These are phyloP conservation scores for Drosophila orosa DNA, from an alignment of 1,140 invertebrate genomes.

Conservation along the genomic window DNA sequence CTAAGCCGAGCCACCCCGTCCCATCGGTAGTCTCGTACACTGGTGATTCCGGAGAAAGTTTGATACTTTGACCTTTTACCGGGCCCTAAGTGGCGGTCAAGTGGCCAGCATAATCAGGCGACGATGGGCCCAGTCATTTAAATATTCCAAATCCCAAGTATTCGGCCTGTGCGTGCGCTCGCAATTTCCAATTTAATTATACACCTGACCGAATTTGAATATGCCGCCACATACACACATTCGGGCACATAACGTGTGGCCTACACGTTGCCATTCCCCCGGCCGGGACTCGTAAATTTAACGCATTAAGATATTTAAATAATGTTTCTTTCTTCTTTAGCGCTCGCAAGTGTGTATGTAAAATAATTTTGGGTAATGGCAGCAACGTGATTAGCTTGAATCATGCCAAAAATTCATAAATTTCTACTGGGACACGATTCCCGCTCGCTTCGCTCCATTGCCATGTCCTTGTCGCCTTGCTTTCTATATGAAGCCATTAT, in stretches of 20 bases:
- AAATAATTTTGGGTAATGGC: slow-evolving; percentile 58
- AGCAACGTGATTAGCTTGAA: slow-evolving; percentile 72
- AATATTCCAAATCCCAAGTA: slow-evolving; percentile 49
- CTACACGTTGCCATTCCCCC: slow-evolving; percentile 39
- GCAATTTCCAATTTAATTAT: slow-evolving; percentile 75
- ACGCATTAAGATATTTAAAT: slow-evolving; percentile 81
- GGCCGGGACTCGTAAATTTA: slow-evolving; percentile 72
- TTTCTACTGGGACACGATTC: slow-evolving; percentile 36
- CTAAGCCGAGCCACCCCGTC: neutral
- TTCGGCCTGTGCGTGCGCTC: slow-evolving; percentile 52
- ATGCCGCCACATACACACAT: slow-evolving; percentile 23
- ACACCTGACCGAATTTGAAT: slow-evolving; percentile 76
- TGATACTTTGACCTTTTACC: slow-evolving; percentile 46
- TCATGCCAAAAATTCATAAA: slow-evolving; percentile 77
- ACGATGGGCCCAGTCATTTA: slow-evolving; percentile 37
- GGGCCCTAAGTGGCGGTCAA: slow-evolving; percentile 50
- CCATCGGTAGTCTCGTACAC: neutral
- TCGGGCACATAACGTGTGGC: slow-evolving; percentile 5
- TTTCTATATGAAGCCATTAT: slow-evolving; percentile 43
- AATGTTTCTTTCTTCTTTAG: slow-evolving; percentile 43
- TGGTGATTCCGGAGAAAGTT: slow-evolving; percentile 15
- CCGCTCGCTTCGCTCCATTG: neutral
- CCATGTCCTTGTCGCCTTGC: slow-evolving; percentile 12
- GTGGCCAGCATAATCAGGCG: slow-evolving; percentile 56
- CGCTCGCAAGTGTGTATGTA: slow-evolving; percentile 41